Evolutionary conservation across 2,888 invertebrate species (phyloP).

Genomic region (Polymixis flavicincta): DNA sequence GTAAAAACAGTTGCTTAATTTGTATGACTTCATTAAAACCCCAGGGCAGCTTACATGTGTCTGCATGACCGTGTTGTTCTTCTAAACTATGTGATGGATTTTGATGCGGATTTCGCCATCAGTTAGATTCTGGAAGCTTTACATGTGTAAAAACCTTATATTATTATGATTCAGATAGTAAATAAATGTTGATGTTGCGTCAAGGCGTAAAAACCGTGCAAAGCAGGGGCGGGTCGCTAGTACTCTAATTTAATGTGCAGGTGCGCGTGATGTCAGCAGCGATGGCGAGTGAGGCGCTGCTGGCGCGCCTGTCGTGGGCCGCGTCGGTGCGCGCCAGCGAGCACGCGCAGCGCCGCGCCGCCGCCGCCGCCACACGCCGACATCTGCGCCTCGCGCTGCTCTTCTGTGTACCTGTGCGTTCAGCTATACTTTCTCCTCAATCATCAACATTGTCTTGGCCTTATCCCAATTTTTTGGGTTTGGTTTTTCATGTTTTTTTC

Average conservation of each 20-base stretch:
- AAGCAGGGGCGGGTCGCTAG: background rate
- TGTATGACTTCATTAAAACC: background rate
- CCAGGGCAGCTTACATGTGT: background rate
- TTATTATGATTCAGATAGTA: background rate
- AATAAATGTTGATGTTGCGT: background rate
- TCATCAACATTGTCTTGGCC: background rate
- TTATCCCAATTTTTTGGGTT: background rate
- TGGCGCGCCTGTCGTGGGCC: slow-evolving; percentile 98
- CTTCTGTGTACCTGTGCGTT: slow-evolving; percentile 95
- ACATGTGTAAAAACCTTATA: background rate
- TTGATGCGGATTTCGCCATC: background rate
- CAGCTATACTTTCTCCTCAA: background rate
- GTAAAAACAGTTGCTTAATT: background rate
- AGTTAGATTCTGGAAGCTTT: background rate
- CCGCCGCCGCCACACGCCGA: slow-evolving; percentile 93
- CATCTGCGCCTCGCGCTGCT: slow-evolving; percentile 95
- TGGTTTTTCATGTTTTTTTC: too few species aligned
- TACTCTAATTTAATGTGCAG: slow-evolving; percentile 73
- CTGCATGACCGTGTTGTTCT: background rate
- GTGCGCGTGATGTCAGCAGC: slow-evolving; percentile 97
- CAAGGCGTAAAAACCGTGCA: background rate
- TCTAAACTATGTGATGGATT: background rate
- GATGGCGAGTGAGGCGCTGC: slow-evolving; percentile 97
- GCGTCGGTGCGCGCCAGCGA: slow-evolving; percentile 96
- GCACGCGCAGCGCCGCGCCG: slow-evolving; percentile 93